Base-by-base conservation (phyloP, 2,888 invertebrate species). In the Yponomeuta sedellus region DNA sequence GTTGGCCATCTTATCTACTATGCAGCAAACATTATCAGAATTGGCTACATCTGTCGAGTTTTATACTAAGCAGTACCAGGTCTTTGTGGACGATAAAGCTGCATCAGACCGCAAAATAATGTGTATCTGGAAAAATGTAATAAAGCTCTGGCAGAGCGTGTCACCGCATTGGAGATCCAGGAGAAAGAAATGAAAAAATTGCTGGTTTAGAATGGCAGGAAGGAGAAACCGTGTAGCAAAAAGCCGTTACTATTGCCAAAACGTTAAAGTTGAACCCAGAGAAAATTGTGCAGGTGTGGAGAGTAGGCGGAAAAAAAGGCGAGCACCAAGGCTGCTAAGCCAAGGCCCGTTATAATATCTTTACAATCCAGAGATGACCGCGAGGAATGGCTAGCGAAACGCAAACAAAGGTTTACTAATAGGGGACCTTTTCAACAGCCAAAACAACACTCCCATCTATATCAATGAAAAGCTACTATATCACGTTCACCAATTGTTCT, bases 281-380 rank as follows among this genome's bases (percentile, higher is more conserved):
- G 11, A 67, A 69, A 8, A 67, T 71, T 11, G 67, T 67, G 16
- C 66, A 66, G 10, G 69, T 67, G 25, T 16, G 20, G 67, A 67
- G 69, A 69, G 71, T 70, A 66, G 71, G 71, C 1, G 66, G 20
- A 65, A 58, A 69, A n/a, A 63, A 69, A 66, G 25, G 16, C 39
- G 11, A 44, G 67, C 64, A 8, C 63, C 22, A 65, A 56, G n/a
- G 20, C 63, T 39, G 40, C 64, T 22, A 22, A 56, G 3, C 64
- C 57, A 6, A 19, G 64, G 20, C 61, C 68, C 40, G 57, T 67
- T 22, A 28, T 68, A 40, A 65, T 68, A n/a, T 67, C 67, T 11
- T 40, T 68, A 20, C 66, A 67, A 40, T 58, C 68, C 16, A 66
- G 44, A n/a, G 61, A 56, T n/a, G 67, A 64, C 10, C 57, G 67